phyloP scores from a whole-genome alignment of 2,888 invertebrate species.

The Chrysolina haemoptera region DNA sequence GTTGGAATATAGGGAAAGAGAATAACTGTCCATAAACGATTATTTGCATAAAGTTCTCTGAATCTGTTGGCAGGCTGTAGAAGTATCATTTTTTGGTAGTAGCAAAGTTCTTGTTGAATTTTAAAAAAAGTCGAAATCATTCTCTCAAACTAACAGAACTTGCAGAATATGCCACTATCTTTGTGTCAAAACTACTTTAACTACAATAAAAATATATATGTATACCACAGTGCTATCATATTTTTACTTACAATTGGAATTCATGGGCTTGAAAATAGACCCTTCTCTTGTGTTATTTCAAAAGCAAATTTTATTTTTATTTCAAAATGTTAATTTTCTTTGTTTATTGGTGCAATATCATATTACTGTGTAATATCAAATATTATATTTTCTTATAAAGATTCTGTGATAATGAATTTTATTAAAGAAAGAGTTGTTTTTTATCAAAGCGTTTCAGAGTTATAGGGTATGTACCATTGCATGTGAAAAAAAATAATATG shows the following conservation, averaged over 20 bases:
- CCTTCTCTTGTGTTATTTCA: slow-evolving; percentile 11
- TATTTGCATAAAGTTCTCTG: not conserved
- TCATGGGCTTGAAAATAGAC: slow-evolving; percentile 5
- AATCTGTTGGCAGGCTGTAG: not conserved
- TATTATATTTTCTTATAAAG: slow-evolving; percentile 31
- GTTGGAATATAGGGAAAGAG: no score
- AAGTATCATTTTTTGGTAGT: no score
- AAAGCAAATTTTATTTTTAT: not conserved
- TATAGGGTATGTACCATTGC: not conserved
- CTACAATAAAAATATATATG: not conserved
- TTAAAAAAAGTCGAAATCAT: not conserved
- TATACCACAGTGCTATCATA: not conserved
- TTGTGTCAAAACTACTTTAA: slow-evolving; percentile 4
- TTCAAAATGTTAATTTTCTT: slow-evolving; percentile 11
- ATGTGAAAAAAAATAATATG: not conserved
- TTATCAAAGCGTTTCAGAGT: slow-evolving; percentile 1
- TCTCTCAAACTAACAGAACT: not conserved
- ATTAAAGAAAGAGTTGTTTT: slow-evolving; percentile 20
- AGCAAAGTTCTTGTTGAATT: not conserved
- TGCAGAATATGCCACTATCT: not conserved
- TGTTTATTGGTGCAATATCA: slow-evolving; percentile 20
- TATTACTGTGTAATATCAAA: slow-evolving; percentile 16
- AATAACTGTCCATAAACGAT: not conserved
- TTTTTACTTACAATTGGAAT: not conserved
- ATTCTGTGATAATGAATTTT: slow-evolving; percentile 34